Evolutionary conservation across 2,113 vertebrate species (phyloP), one percentile per base, ranked within the genome.

Genomic region (Brachionichthys hirsutus): DNA sequence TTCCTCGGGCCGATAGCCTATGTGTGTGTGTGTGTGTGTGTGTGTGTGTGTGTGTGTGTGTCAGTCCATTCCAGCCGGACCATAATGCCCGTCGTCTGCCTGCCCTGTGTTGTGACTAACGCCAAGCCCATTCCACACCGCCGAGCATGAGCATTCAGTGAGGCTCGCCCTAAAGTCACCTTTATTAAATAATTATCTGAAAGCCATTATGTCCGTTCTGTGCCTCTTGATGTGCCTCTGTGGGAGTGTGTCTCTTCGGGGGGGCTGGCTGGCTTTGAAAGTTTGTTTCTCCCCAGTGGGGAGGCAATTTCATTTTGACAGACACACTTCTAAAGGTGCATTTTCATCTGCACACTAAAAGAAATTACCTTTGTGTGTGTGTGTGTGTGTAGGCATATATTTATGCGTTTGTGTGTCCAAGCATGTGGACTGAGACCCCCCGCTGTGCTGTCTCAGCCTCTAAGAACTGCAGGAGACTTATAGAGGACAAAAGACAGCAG

Each of bases 401-500:
- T 51, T 47, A 63, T 24, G 52, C 66, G 45, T 43, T 55, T 53
- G 64, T 53, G 41, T 38, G 61, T 50, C 35, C 22, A 67, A 22
- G 57, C 12, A 16, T 66, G 63, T 42, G 70, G 76, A 78, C 67
- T 56, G 60, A 60, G 80, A 67, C 81, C 75, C 87, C 87, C 83
- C 79, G 84, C 87, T 42, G 83, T 79, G 78, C 73, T 43, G 58
- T 78, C 78, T 84, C 83, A 85, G 83, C 80, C 80, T 81, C 85
- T 75, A 75, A 72, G 78, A 87, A 82, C 78, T 69, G 67, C 80
- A 77, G 78, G 82, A 84, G 72, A 78, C 83, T 75, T 75, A 79
- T 84, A 81, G 85, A 86, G 86, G 86, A 86, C 85, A 86, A 86
- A 85, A 84, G 84, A 16, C 80, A 82, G 84, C 74, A 59, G 76